These are phyloP conservation scores for Pedetes capensis DNA, from an alignment of 2,113 vertebrate species.

Conservation along the genomic window DNA sequence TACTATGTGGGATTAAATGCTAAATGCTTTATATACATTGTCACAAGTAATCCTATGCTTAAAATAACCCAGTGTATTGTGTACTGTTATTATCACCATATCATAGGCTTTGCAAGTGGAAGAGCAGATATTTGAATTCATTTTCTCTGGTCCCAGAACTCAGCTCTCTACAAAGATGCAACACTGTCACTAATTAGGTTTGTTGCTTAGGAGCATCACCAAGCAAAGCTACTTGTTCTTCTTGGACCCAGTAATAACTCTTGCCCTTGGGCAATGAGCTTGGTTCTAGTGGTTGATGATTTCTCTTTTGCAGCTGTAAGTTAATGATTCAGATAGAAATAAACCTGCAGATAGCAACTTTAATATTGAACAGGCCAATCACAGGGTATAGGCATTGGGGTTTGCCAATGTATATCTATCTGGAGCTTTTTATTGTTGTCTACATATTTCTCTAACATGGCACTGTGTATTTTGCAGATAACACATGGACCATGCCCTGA, in stretches of 20 bases:
- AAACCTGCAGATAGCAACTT: not conserved
- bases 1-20: not conserved
- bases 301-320: constrained; percentile 23
- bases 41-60: not conserved
- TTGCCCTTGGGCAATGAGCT: not conserved
- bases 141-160: not conserved
- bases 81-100: not conserved
- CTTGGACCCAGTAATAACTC: not conserved
- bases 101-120: not conserved
- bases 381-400: not conserved
- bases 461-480: not conserved
- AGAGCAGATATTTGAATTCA: not conserved
- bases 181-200: not conserved
- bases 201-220: not conserved
- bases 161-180: not conserved
- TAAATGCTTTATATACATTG: not conserved
- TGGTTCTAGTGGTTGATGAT: not conserved
- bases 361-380: not conserved
- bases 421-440: not conserved
- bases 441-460: not conserved
- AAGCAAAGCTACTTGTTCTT: not conserved
- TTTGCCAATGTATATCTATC: not conserved
- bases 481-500: no score
- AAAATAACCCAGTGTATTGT: not conserved
- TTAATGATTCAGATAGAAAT: constrained; percentile 17